Evolutionary conservation across 2,797 vertebrate species (phyloP).

Genomic region (Brotula barbata): DNA sequence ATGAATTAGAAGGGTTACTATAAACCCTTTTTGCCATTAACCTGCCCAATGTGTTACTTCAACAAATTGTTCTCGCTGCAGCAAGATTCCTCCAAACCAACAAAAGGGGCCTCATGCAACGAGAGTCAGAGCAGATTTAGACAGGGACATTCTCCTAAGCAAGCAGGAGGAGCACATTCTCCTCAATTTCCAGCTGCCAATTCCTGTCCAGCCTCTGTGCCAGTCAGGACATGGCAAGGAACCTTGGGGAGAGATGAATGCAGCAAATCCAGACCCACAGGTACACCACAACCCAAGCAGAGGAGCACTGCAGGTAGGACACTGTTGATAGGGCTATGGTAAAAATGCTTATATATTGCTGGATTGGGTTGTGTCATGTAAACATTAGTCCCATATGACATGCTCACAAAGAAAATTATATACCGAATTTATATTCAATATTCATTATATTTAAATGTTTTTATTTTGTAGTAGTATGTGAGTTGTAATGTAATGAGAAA

Average conservation of each 20-base stretch:
- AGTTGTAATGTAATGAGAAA: no score
- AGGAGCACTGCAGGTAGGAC: slow-evolving; percentile 48
- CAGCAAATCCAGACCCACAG: slow-evolving; percentile 29
- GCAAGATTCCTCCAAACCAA: slow-evolving; percentile 48
- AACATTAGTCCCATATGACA: no score
- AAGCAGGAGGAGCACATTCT: slow-evolving; percentile 31
- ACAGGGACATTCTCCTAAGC: slow-evolving; percentile 37
- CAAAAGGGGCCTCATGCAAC: slow-evolving; percentile 35
- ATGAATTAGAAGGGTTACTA: no score
- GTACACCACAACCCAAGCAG: slow-evolving; percentile 38
- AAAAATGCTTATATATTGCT: no score
- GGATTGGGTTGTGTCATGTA: no score
- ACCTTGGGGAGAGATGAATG: slow-evolving; percentile 36
- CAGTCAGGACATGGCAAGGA: slow-evolving; percentile 52
- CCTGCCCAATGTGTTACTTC: no score
- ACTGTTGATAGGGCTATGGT: not conserved
- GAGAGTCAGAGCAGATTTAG: slow-evolving; percentile 54
- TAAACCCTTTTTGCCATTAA: no score
- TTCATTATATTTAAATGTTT: no score
- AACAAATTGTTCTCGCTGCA: slow-evolving; percentile 54
- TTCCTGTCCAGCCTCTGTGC: slow-evolving; percentile 45
- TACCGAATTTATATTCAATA: no score
- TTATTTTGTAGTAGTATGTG: no score
- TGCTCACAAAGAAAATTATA: no score
- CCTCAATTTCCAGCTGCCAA: slow-evolving; percentile 49